These are phyloP conservation scores for Sinocyclocheilus grahami DNA, from an alignment of 2,113 vertebrate species.

Conservation along the genomic window DNA sequence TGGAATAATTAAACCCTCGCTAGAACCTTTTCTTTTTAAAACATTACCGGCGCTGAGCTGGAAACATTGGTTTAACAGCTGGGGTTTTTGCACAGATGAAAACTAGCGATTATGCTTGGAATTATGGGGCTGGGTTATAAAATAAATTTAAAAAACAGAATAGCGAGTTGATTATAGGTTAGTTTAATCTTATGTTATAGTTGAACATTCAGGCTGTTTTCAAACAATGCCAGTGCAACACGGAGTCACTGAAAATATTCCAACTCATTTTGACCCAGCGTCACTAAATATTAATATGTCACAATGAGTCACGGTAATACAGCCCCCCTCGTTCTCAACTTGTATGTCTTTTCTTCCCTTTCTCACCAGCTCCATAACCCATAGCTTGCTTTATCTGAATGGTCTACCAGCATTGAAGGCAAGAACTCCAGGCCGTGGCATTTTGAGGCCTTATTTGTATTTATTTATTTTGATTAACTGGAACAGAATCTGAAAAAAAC, in stretches of 20 bases:
- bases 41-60: not conserved
- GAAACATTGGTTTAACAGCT: conserved; percentile 15
- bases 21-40: conserved; percentile 3
- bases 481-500: not conserved
- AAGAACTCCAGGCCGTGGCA: not conserved
- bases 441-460: not conserved
- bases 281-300: conserved; percentile 37
- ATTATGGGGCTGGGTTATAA: not conserved
- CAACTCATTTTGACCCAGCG: conserved; percentile 23
- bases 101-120: not conserved
- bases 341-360: not conserved
- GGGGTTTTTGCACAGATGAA: conserved; percentile 3
- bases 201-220: conserved; percentile 25
- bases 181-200: conserved; percentile 22
- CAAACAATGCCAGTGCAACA: conserved; percentile 21
- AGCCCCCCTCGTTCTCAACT: not conserved
- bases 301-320: not conserved
- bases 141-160: too few species aligned
- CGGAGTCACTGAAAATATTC: not conserved
- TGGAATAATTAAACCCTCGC: conserved; percentile 17
- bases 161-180: conserved; percentile 21
- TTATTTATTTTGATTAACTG: too few species aligned
- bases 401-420: not conserved
- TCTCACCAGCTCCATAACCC: too few species aligned
- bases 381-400: not conserved